A percentile compares a stretch with the other conserved stretches of the same genome.
phyloP scores from a whole-genome alignment of 1,140 invertebrate species.

The Papilio helenus region DNA sequence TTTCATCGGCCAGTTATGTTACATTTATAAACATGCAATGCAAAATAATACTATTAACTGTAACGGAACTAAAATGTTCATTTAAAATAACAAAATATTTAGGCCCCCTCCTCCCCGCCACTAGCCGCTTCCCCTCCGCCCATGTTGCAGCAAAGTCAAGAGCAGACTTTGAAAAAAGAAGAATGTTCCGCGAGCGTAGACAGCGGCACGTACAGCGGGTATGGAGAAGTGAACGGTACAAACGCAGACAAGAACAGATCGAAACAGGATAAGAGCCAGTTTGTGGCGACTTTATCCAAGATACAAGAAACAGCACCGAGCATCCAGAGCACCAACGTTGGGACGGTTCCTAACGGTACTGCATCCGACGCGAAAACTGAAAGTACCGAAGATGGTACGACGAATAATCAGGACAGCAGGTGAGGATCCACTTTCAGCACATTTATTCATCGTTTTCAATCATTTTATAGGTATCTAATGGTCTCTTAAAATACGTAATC shows the following conservation, averaged over 20 bases:
- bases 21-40: constrained; percentile 5
- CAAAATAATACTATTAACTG: constrained; percentile 23
- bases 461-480: no score
- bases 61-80: constrained; percentile 12
- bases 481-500: no score
- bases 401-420: constrained; percentile 76
- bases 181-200: constrained; percentile 76
- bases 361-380: constrained; percentile 48
- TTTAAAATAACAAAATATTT: constrained; percentile 25
- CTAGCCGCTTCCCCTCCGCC: constrained; percentile 70
- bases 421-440: constrained; percentile 45
- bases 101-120: constrained; percentile 63
- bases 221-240: constrained; percentile 74
- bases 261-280: constrained; percentile 82
- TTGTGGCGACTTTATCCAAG: constrained; percentile 84
- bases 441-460: background rate
- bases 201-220: constrained; percentile 75
- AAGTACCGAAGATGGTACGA: constrained; percentile 57
- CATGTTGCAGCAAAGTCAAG: constrained; percentile 51
- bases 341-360: constrained; percentile 69
- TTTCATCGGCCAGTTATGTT: background rate
- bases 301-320: constrained; percentile 85
- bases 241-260: constrained; percentile 67
- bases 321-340: constrained; percentile 73
- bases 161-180: constrained; percentile 60